Evolutionary conservation across 2,113 vertebrate genomes (phyloP), one percentile per base, ranked within the genome.

Genomic region (Corvus cornix): DNA sequence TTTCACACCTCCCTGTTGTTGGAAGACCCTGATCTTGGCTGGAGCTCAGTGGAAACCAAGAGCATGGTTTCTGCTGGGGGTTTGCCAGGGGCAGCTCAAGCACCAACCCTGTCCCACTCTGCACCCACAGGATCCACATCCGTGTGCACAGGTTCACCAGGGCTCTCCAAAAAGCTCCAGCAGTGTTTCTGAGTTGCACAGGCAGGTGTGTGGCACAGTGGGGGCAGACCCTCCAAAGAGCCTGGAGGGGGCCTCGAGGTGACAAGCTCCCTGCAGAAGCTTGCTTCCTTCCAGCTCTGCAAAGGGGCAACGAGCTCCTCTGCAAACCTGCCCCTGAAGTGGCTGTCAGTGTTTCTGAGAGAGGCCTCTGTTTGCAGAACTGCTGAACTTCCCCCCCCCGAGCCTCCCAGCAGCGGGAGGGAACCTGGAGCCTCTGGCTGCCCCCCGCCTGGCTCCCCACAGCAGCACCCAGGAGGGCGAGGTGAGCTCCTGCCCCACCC

Each of bases 321-420:
- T 41, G 49, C 85, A 88, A 69, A 88, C 70, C 62, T 79, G 59
- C 28, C 62, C 62, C 51, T 85, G 62, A 94, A 95, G 94, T 78
- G 93, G 44, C 94, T 68, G 84, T 27, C 0, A 9, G 60, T 13
- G 0, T 87, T 94, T 94, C 78, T 93, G 75, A 79, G 91, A 84
- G 95, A 83, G 87, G 85, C 87, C 78, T 82, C 84, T 93, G 81
- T 94, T 91, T 94, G 92, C 87, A 89, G 81, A 91, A 89, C 69
- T 55, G 41, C 43, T 10, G 43, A 82, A 78, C 58, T 89, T 79
- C 69, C 81, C 84, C 37, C 37, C 87, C 43, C 43, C 13, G 55
- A 93, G 84, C 80, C 89, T 75, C 44, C 39, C 28, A 5, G 68
- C 62, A 70, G 84, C 3, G 0, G 53, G 44, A 78, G 59, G 44